phyloP scores from a whole-genome alignment of 2,797 vertebrate species.

The Vultur gryphus region DNA sequence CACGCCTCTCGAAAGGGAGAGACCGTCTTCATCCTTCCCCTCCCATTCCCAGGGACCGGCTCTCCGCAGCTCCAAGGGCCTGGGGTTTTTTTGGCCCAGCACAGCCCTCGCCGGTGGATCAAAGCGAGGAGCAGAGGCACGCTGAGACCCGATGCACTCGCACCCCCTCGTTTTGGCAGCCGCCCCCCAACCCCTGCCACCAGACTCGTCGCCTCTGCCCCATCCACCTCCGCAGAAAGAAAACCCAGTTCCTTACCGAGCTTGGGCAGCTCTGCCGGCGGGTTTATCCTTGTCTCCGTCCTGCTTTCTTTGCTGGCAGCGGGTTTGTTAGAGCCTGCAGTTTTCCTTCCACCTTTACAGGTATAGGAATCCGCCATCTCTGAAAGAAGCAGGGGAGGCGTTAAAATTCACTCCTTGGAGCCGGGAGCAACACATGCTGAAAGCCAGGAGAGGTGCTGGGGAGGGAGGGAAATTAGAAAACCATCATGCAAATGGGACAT shows the following conservation, averaged over 20 bases:
- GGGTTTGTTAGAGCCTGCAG: slow-evolving; percentile 65
- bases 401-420: background rate
- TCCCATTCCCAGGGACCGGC: background rate
- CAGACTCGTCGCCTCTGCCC: fast-evolving
- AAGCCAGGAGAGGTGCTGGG: background rate
- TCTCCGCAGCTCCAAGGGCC: background rate
- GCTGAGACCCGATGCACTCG: fast-evolving
- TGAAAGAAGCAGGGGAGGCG: slow-evolving; percentile 30
- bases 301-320: slow-evolving; percentile 65
- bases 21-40: background rate
- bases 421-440: background rate
- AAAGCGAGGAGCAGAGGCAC: background rate
- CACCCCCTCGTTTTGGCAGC: background rate
- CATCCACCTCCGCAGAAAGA: background rate
- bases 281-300: slow-evolving; percentile 55
- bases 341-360: slow-evolving; percentile 72
- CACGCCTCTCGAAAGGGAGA: background rate
- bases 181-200: background rate
- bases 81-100: background rate
- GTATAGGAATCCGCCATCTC: slow-evolving; percentile 76
- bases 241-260: slow-evolving; percentile 62
- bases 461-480: background rate
- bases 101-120: fast-evolving
- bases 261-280: slow-evolving; percentile 42
- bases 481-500: background rate